Percentiles rank a stretch among this genome's conserved stretches.
phyloP scores from a whole-genome alignment of 2,888 invertebrate genomes.

The Hartigia nigra region DNA sequence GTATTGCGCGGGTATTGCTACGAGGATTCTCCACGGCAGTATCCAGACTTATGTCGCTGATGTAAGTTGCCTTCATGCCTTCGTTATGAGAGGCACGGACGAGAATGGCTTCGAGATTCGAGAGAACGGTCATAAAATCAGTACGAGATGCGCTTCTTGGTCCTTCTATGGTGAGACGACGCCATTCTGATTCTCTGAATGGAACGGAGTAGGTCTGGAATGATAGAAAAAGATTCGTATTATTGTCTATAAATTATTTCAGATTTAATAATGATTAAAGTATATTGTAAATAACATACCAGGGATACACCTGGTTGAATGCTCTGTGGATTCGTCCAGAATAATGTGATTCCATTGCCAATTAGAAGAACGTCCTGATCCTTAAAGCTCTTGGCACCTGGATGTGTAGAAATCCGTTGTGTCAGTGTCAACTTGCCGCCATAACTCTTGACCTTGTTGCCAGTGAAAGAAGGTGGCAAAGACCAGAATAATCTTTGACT shows the following conservation, averaged over 20 bases:
- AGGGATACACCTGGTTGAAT: constrained; percentile 71
- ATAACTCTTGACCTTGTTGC: constrained; percentile 86
- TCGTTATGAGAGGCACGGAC: constrained; percentile 82
- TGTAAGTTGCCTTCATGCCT: constrained; percentile 73
- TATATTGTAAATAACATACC: constrained; percentile 63
- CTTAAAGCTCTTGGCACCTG: constrained; percentile 69
- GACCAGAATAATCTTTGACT: constrained; percentile 78
- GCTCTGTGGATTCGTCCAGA: constrained; percentile 77
- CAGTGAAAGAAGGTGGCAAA: constrained; percentile 71
- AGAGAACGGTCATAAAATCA: constrained; percentile 86
- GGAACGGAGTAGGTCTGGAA: constrained; percentile 73
- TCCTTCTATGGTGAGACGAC: constrained; percentile 68
- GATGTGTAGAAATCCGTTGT: constrained; percentile 74
- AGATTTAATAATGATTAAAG: constrained; percentile 18
- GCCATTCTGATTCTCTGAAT: constrained; percentile 77
- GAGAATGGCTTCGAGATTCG: constrained; percentile 84
- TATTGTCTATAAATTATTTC: constrained; percentile 4
- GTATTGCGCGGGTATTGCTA: constrained; percentile 74
- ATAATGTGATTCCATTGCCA: constrained; percentile 81
- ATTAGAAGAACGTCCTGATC: constrained; percentile 87
- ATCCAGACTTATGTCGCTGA: constrained; percentile 89
- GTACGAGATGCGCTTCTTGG: constrained; percentile 76
- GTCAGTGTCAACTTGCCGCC: constrained; percentile 84
- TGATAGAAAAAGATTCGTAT: constrained; percentile 3
- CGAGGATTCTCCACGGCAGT: constrained; percentile 78